Evolutionary conservation across 2,113 vertebrate species (phyloP).

Genomic region (Megaceryle maxima): DNA sequence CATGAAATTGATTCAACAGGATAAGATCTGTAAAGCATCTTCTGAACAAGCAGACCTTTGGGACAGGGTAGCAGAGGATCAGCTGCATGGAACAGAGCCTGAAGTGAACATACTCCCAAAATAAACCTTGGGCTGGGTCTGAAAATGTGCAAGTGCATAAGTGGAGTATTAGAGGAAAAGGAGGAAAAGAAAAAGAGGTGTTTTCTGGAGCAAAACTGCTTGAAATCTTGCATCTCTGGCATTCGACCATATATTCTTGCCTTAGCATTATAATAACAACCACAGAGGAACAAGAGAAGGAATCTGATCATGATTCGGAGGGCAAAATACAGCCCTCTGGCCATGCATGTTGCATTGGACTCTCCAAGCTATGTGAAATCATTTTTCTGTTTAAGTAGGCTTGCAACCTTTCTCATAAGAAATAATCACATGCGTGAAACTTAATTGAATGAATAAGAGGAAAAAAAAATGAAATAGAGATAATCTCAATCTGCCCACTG

Average conservation of each 20-base stretch:
- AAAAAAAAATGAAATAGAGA: not conserved
- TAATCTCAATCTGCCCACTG: not conserved
- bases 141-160: not conserved
- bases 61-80: not conserved
- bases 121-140: not conserved
- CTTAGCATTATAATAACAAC: not conserved
- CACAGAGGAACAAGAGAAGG: not conserved
- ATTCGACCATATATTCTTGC: not conserved
- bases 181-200: not conserved
- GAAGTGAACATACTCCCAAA: not conserved
- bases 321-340: not conserved
- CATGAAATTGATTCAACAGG: not conserved
- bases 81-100: not conserved
- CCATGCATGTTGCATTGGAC: not conserved
- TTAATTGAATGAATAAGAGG: not conserved
- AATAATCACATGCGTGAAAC: not conserved
- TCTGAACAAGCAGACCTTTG: not conserved
- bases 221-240: not conserved
- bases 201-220: conserved; percentile 2
- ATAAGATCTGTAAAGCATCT: not conserved
- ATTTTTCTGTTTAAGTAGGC: not conserved
- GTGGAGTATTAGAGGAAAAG: not conserved
- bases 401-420: not conserved
- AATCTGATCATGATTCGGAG: not conserved
- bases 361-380: not conserved